Evolutionary conservation across 92 coral and sea anemone species (phyloP), one percentile per base, ranked within the genome.

Genomic region (Zoanthus solanderi): DNA sequence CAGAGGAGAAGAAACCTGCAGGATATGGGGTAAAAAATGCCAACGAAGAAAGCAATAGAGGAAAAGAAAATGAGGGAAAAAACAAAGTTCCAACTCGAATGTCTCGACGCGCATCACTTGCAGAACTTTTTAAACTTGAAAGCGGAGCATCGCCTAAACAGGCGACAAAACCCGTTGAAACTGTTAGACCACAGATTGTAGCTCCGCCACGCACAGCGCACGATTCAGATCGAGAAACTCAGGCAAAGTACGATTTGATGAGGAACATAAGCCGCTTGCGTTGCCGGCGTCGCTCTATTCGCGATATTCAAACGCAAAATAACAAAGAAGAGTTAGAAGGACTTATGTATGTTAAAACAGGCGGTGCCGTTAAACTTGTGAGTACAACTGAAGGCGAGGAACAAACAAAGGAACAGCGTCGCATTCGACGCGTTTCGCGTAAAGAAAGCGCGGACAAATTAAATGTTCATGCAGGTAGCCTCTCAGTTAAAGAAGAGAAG

Each of bases 341-440:
- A 23, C 87, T 95, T 46, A 95, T 95, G 98, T 95, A 95, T 78
- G 98, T 95, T 3, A 95, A 95, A 81, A 95, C 92, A 54, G 98
- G 94, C 48, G 98, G 92, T 54, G 78, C 94, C 6, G 98, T 95
- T 9, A 95, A 95, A 79, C 94, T 95, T 77, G 96, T 95, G 52
- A 95, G 92, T 30, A 95, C 98, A 10, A 88, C 98, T 13, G 92
- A 93, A 50, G 98, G 98, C 10, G 98, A 93, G 46, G 98, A 95
- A 37, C 92, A 95, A 73, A 85, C 88, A 17, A 94, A 93, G 66
- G 96, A 95, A 72, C 95, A 92, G 61, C 58, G 98, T 14, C 95
- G 95, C 71, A 72, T 91, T 66, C 92, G 98, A 17, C 92, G 98
- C 45, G 78, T 87, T 53, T 95, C 98, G 2, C 89, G 98, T 37